Percentiles rank a stretch among this genome's conserved stretches.
Conservation (phyloP, 2,113 vertebrate genomes). For the Stictonetta naevosa region DNA sequence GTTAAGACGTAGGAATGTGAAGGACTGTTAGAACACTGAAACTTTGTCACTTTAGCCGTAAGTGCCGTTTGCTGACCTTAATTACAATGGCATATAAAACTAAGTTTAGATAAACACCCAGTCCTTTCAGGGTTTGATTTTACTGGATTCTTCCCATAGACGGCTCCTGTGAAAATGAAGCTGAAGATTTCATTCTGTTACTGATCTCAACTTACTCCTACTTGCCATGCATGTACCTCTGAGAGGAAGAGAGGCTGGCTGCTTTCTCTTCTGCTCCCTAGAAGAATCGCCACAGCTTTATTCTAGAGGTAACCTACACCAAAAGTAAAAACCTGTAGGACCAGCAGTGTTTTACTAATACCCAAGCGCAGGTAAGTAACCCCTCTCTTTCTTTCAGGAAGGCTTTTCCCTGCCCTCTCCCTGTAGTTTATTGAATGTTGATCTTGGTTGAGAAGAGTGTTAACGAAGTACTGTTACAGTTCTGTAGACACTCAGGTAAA, state of each 20-base stretch:
- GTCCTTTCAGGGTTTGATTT: not conserved
- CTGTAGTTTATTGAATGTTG: not conserved
- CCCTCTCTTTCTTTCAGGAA: not conserved
- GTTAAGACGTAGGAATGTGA: not conserved
- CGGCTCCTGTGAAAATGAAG: not conserved
- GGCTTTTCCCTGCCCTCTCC: not conserved
- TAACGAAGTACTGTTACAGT: not conserved
- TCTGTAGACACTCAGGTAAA: not conserved
- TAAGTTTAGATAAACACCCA: not conserved
- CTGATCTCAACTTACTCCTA: not conserved
- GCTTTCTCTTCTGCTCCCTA: not conserved
- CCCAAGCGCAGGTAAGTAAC: conserved; percentile 10
- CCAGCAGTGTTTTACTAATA: not conserved
- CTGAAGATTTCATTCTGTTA: not conserved
- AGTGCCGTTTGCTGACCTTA: conserved; percentile 38
- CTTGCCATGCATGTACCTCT: not conserved
- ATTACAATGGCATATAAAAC: not conserved
- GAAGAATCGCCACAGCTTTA: not conserved
- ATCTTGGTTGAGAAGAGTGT: not conserved
- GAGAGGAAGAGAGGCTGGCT: not conserved
- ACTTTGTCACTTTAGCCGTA: conserved; percentile 45
- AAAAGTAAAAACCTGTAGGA: not conserved
- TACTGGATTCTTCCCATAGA: not conserved
- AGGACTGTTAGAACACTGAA: not conserved
- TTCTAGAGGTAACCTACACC: not conserved